Conservation (phyloP, 2,888 invertebrate genomes). For the Drosophila colorata region DNA sequence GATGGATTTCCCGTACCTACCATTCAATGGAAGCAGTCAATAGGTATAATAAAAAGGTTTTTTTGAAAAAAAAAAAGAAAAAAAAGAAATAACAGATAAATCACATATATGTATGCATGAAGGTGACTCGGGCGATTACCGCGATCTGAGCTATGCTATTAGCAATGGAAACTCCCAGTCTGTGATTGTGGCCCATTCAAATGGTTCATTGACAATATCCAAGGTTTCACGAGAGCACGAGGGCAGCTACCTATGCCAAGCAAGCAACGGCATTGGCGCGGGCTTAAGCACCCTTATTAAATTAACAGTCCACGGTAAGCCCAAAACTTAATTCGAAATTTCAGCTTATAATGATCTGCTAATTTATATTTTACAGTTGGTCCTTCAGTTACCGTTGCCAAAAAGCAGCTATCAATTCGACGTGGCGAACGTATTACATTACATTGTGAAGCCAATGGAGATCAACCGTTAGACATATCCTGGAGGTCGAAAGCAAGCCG, state of each 20-base stretch:
- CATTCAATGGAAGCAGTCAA: constrained; percentile 87
- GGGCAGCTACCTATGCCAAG: constrained; percentile 87
- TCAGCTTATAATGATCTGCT: neutral
- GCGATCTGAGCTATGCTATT: constrained; percentile 86
- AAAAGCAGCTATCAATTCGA: constrained; percentile 86
- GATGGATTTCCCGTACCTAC: constrained; percentile 90
- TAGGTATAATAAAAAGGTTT: constrained; percentile 84
- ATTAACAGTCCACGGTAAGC: constrained; percentile 87
- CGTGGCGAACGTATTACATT: constrained; percentile 86
- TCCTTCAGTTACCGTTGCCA: constrained; percentile 86
- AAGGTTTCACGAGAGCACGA: constrained; percentile 87
- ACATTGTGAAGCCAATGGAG: constrained; percentile 86
- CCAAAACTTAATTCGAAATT: neutral
- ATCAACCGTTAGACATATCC: constrained; percentile 86
- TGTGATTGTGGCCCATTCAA: constrained; percentile 83
- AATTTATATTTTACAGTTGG: constrained; percentile 84
- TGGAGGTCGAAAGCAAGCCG: constrained; percentile 86
- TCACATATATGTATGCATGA: neutral
- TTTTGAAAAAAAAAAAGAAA: neutral
- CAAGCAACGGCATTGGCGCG: constrained; percentile 88
- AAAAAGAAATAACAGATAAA: neutral
- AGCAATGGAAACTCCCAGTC: constrained; percentile 74
- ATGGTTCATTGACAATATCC: constrained; percentile 87
- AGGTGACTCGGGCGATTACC: constrained; percentile 86
- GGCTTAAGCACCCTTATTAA: constrained; percentile 88